These are phyloP conservation scores for Erebia epiphron DNA, from an alignment of 2,888 invertebrate species.

Conservation along the genomic window DNA sequence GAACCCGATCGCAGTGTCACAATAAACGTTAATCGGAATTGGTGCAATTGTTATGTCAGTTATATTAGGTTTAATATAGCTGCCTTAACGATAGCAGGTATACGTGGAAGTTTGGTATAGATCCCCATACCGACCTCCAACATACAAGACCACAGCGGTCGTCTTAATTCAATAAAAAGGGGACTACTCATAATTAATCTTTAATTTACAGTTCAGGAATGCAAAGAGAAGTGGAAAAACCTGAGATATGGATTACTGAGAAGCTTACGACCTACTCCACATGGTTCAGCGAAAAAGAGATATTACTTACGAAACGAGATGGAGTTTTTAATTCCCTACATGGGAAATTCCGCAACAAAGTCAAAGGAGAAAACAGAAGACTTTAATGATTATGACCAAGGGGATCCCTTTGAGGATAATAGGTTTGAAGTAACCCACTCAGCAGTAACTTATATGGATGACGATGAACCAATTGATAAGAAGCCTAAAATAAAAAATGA, in stretches of 20 bases:
- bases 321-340: slow-evolving; percentile 7
- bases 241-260: slow-evolving; percentile 11
- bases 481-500: neutral
- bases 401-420: slow-evolving; percentile 1
- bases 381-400: neutral
- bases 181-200: neutral
- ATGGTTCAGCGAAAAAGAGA: slow-evolving; percentile 12
- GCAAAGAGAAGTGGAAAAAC: slow-evolving; percentile 15
- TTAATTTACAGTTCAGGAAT: slow-evolving; percentile 8
- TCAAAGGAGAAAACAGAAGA: neutral
- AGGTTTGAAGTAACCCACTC: neutral
- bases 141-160: too few relatives aligned
- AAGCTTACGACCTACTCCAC: slow-evolving; percentile 6
- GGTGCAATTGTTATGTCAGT: too few relatives aligned
- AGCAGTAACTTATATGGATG: neutral
- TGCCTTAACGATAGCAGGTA: too few relatives aligned
- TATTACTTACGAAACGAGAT: slow-evolving; percentile 13
- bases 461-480: slow-evolving; percentile 4
- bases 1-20: too few relatives aligned
- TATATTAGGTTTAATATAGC: too few relatives aligned
- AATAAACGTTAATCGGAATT: too few relatives aligned
- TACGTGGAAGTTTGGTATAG: too few relatives aligned
- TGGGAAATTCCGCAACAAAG: neutral
- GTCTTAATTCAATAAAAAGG: too few relatives aligned
- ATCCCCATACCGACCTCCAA: too few relatives aligned